Conservation (phyloP, 2,888 invertebrate genomes). For the Eristalis tenax region DNA sequence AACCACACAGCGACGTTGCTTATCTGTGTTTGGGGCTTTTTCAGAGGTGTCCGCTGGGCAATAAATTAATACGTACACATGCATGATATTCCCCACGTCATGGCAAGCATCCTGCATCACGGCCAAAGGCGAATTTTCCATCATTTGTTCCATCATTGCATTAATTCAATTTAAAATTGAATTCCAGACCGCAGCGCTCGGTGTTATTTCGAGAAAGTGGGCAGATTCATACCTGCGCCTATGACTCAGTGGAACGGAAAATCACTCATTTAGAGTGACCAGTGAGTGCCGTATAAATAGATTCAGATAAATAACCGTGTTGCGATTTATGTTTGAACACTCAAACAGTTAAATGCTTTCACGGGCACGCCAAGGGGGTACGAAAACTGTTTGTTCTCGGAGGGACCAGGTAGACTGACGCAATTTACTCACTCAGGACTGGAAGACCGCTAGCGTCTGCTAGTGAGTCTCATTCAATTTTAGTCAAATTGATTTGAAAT, state of each 20-base stretch:
- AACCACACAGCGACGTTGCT: neutral
- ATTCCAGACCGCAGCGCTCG: too few relatives aligned
- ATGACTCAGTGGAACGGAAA: neutral
- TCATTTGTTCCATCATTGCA: neutral
- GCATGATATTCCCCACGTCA: neutral
- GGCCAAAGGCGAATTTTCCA: neutral
- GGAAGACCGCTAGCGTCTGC: neutral
- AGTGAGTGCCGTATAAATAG: neutral
- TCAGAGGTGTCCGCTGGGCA: constrained; percentile 2
- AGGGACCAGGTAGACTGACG: neutral
- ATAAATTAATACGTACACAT: neutral
- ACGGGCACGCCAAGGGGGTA: neutral
- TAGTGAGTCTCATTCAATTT: neutral
- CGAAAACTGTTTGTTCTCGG: neutral
- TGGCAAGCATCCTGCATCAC: neutral
- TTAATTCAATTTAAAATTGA: neutral
- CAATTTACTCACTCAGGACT: neutral
- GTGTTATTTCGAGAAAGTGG: neutral
- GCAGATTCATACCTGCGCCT: neutral
- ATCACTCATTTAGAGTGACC: neutral
- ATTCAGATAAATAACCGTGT: neutral
- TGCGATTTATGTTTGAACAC: too few relatives aligned
- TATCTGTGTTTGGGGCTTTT: neutral
- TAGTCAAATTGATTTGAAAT: neutral
- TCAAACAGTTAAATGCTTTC: neutral